phyloP scores from a whole-genome alignment of 2,888 invertebrate species.

The Tetheella fluctuosa region DNA sequence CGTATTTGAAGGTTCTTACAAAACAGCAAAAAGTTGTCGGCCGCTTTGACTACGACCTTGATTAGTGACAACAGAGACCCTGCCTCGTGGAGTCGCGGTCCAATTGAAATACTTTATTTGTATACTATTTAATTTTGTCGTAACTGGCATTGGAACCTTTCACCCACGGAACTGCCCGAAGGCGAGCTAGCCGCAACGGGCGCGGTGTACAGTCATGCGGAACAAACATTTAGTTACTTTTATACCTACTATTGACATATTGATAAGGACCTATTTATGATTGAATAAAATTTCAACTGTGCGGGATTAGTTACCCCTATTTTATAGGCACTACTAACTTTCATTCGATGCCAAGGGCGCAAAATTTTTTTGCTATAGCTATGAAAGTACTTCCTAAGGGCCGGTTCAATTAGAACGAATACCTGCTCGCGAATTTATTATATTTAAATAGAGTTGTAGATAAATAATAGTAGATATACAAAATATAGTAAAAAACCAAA shows the following conservation, averaged over 20 bases:
- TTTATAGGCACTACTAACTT: no score
- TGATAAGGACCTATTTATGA: neutral
- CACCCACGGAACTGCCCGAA: constrained; percentile 56
- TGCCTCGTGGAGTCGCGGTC: neutral
- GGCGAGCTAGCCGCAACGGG: constrained; percentile 51
- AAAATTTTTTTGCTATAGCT: no score
- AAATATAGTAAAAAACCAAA: no score
- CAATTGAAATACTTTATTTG: constrained; percentile 22
- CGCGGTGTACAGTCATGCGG: constrained; percentile 27
- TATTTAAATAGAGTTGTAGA: no score
- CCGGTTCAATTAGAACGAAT: no score
- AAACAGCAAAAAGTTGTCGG: neutral
- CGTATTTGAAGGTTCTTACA: neutral
- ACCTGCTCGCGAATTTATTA: no score
- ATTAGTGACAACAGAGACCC: constrained; percentile 21
- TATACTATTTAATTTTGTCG: constrained; percentile 30
- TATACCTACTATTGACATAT: neutral
- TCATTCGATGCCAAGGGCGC: no score
- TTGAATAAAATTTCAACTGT: no score
- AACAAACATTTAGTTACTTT: constrained; percentile 16
- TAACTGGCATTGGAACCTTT: constrained; percentile 66
- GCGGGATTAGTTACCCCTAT: no score
- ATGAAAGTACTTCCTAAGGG: no score
- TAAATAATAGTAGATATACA: no score
- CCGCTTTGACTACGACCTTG: constrained; percentile 29